These are phyloP conservation scores for Manis crassicaudata DNA, from an alignment of 2,797 vertebrate genomes.

Conservation along the genomic window DNA sequence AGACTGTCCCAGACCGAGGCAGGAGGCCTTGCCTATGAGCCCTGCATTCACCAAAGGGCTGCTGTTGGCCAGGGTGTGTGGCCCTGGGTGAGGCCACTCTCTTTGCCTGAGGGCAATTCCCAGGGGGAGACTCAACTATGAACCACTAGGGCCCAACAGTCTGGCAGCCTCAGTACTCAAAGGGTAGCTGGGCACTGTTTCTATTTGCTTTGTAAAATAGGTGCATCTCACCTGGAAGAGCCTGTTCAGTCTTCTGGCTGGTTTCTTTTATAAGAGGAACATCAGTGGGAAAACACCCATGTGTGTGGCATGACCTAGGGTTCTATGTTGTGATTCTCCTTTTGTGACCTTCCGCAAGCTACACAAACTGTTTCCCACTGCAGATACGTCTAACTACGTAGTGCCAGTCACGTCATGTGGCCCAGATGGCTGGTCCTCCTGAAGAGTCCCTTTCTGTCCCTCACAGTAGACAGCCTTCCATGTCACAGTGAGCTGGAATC, in stretches of 20 bases:
- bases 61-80: not conserved
- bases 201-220: not conserved
- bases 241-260: not conserved
- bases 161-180: not conserved
- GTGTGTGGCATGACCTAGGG: no score
- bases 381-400: not conserved
- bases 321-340: not conserved
- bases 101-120: not conserved
- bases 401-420: not conserved
- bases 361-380: not conserved
- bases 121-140: not conserved
- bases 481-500: not conserved
- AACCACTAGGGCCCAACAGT: not conserved
- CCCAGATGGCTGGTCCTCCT: not conserved
- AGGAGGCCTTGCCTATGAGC: not conserved
- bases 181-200: not conserved
- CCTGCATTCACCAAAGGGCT: not conserved
- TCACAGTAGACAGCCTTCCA: not conserved
- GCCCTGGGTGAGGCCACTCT: not conserved
- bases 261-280: not conserved
- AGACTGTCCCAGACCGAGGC: not conserved
- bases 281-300: not conserved
- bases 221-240: not conserved
- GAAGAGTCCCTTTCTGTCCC: not conserved
- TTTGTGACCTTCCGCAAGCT: not conserved